Conservation (phyloP, 1,140 invertebrate genomes). For the Zelostemma sp. region DNA sequence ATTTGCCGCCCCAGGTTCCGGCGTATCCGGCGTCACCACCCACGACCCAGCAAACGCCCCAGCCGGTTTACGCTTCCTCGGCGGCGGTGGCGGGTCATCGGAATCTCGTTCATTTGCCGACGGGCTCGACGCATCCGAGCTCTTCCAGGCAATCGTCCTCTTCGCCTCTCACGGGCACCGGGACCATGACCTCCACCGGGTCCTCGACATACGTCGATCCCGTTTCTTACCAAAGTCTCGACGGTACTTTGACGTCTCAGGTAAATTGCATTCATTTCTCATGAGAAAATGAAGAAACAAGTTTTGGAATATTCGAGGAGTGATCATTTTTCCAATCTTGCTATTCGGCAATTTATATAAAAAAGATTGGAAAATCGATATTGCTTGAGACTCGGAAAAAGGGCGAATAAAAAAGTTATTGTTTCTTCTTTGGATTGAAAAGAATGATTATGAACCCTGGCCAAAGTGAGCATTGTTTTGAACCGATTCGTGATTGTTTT, state of each 20-base stretch:
- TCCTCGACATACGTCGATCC: constrained; percentile 73
- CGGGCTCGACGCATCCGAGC: constrained; percentile 23
- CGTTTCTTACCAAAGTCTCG: constrained; percentile 60
- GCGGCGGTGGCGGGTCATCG: constrained; percentile 23
- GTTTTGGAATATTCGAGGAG: too few species aligned
- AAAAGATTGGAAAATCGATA: too few species aligned
- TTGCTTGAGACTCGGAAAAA: too few species aligned
- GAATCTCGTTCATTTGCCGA: constrained; percentile 43
- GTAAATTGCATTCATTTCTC: too few species aligned
- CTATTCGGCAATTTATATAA: too few species aligned
- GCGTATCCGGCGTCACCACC: constrained; percentile 57
- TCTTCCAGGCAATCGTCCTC: constrained; percentile 30
- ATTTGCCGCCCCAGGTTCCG: constrained; percentile 75
- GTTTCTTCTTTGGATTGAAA: too few species aligned
- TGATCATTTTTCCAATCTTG: too few species aligned
- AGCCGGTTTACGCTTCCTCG: constrained; percentile 52
- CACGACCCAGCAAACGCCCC: constrained; percentile 58
- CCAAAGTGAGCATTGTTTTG: too few species aligned
- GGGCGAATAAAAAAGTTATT: too few species aligned
- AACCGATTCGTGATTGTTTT: constrained; percentile 16
- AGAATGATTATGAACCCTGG: too few species aligned
- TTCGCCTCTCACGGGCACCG: constrained; percentile 58
- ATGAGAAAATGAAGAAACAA: too few species aligned
- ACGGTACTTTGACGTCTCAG: constrained; percentile 57
- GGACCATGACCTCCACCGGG: constrained; percentile 64